A percentile compares a stretch with the other conserved stretches of the same genome.
phyloP scores from a whole-genome alignment of 2,797 vertebrate species.

The Helarctos malayanus region DNA sequence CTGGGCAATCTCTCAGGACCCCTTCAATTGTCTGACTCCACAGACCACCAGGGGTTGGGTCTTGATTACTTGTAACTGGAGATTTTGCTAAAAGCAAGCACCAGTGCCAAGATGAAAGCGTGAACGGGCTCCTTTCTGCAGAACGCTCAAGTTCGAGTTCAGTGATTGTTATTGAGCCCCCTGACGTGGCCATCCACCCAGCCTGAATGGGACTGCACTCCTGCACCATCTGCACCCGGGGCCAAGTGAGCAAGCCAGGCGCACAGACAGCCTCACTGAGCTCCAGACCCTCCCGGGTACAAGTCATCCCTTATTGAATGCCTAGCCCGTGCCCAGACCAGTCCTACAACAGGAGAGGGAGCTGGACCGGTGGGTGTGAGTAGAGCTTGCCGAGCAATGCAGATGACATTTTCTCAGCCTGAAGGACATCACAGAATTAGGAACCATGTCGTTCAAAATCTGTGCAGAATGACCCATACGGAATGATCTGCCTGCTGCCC shows the following conservation, averaged over 20 bases:
- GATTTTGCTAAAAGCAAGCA: neutral
- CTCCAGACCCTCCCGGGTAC: neutral
- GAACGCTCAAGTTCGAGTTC: neutral
- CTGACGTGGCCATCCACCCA: fast-evolving
- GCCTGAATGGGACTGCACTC: neutral
- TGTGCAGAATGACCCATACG: neutral
- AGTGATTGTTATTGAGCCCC: neutral
- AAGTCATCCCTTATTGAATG: neutral
- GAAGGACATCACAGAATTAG: neutral
- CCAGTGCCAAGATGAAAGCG: neutral
- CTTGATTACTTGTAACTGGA: neutral
- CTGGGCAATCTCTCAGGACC: neutral
- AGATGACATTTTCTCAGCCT: neutral
- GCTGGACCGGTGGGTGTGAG: neutral
- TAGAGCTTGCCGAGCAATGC: neutral
- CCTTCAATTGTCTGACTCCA: neutral
- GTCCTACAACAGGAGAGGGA: neutral
- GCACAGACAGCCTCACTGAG: neutral
- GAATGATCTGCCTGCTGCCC: neutral
- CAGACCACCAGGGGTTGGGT: neutral
- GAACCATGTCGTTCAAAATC: neutral
- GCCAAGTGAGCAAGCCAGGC: neutral
- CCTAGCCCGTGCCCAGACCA: neutral
- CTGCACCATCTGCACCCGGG: neutral
- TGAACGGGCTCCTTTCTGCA: neutral